phyloP scores from a whole-genome alignment of 2,888 invertebrate species.

The Sinotaia quadrata region DNA sequence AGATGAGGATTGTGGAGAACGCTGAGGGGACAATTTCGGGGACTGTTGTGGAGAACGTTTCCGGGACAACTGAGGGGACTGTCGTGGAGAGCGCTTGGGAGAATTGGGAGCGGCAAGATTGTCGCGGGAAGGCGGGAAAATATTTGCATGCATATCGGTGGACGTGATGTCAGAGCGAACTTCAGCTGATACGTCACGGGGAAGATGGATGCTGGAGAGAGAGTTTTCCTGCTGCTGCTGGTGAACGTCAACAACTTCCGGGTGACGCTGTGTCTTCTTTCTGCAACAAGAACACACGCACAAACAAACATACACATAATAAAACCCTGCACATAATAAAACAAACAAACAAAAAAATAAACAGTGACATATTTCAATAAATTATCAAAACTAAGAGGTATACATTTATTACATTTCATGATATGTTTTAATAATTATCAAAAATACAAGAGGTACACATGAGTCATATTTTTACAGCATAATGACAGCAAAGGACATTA shows the following conservation, averaged over 20 bases:
- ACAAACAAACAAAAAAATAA: not conserved
- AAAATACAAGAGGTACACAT: no score
- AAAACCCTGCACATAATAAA: not conserved
- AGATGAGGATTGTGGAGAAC: constrained; percentile 1
- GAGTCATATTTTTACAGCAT: no score
- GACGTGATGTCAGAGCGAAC: constrained; percentile 31
- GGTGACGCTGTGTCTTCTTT: constrained; percentile 59
- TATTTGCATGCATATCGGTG: no score
- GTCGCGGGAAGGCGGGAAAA: no score
- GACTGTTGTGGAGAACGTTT: not conserved
- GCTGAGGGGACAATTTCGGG: not conserved
- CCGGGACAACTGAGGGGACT: not conserved
- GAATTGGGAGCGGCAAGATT: not conserved
- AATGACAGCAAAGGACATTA: no score
- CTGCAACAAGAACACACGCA: constrained; percentile 41
- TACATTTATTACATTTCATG: no score
- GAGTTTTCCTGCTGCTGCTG: constrained; percentile 64
- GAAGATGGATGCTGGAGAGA: constrained; percentile 57
- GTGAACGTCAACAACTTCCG: constrained; percentile 63
- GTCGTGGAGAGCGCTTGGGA: not conserved
- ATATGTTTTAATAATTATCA: no score
- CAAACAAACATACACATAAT: not conserved
- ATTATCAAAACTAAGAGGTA: no score
- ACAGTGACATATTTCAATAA: no score
- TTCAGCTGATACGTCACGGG: constrained; percentile 61